Conservation (phyloP, 2,888 invertebrate genomes). For the Nowickia ferox region DNA sequence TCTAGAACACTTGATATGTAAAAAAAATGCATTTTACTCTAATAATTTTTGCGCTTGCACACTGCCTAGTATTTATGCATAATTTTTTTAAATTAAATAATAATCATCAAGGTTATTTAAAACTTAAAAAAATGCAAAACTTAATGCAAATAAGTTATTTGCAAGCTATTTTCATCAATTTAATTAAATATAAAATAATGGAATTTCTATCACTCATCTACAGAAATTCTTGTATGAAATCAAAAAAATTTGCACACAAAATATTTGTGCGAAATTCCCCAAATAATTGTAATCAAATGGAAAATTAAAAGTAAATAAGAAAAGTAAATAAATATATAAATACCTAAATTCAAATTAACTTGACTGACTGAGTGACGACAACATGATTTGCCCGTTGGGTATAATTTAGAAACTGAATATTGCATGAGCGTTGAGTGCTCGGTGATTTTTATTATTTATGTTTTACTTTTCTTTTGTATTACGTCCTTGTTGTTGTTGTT, state of each 20-base stretch:
- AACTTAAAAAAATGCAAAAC: too few relatives aligned
- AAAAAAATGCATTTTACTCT: too few relatives aligned
- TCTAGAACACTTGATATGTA: too few relatives aligned
- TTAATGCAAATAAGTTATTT: too few relatives aligned
- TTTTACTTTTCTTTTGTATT: background rate
- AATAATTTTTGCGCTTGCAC: too few relatives aligned
- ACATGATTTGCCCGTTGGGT: conserved; percentile 51
- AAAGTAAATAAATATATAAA: conserved; percentile 11
- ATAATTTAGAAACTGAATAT: conserved; percentile 37
- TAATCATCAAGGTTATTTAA: too few relatives aligned
- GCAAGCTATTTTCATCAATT: background rate
- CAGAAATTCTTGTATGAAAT: background rate
- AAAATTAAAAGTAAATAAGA: conserved; percentile 9
- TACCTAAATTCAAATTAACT: conserved; percentile 19
- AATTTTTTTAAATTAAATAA: too few relatives aligned
- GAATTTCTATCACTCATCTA: background rate
- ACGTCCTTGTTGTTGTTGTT: background rate
- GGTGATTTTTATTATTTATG: conserved; percentile 1
- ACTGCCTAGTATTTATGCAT: too few relatives aligned
- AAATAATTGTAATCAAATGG: conserved; percentile 31
- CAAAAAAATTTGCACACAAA: background rate
- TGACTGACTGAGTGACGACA: conserved; percentile 50
- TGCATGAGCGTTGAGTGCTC: conserved; percentile 22
- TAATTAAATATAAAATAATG: background rate
- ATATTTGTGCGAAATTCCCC: conserved; percentile 24